Evolutionary conservation across 2,888 invertebrate genomes (phyloP).

Genomic region (Callimorpha dominula): DNA sequence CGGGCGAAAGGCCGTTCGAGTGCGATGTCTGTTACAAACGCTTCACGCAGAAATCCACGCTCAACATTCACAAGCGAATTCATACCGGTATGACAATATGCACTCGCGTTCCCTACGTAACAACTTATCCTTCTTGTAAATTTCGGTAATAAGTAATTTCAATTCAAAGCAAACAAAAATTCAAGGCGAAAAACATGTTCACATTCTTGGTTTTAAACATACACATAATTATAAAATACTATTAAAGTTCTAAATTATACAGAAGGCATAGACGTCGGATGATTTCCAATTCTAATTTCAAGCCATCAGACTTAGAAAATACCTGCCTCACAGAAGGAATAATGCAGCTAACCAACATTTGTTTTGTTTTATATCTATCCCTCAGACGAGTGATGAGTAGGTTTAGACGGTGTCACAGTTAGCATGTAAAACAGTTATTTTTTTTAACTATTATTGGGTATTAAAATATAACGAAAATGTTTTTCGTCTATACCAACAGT

Average conservation of each 20-base stretch:
- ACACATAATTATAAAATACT: background rate
- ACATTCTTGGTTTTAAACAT: background rate
- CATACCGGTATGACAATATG: constrained; percentile 81
- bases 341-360: background rate
- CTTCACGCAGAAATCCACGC: constrained; percentile 87
- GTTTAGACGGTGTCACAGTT: background rate
- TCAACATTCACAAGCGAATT: constrained; percentile 87
- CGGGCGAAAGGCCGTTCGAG: constrained; percentile 86
- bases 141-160: too few species aligned
- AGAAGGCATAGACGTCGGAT: background rate
- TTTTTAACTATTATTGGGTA: background rate
- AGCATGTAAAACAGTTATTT: background rate
- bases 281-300: background rate
- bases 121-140: constrained; percentile 1
- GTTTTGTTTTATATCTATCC: background rate
- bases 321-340: background rate
- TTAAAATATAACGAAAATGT: constrained; percentile 31
- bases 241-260: background rate
- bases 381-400: background rate
- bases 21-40: constrained; percentile 87
- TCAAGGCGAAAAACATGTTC: constrained; percentile 54
- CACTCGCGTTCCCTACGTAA: constrained; percentile 34
- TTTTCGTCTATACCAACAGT: constrained; percentile 44
- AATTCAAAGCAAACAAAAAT: too few species aligned
- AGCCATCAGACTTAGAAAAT: background rate